A percentile compares a stretch with the other conserved stretches of the same genome.
These are phyloP conservation scores for Axea sp. DNA, from an alignment of 2,888 invertebrate genomes.

Conservation along the genomic window DNA sequence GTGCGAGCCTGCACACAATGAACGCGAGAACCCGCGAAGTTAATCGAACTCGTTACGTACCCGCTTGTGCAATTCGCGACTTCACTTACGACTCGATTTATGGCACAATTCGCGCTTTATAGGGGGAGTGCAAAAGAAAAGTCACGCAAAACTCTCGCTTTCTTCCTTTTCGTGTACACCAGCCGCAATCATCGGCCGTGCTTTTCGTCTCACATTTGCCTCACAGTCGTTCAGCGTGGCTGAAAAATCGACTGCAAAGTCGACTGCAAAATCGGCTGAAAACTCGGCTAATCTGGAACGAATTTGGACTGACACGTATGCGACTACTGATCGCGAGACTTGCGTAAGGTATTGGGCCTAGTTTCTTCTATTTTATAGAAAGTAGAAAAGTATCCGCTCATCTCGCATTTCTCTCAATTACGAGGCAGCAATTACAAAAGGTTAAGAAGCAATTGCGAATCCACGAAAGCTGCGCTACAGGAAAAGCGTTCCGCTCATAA, in stretches of 20 bases:
- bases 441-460: conserved; percentile 44
- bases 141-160: background rate
- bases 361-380: conserved; percentile 59
- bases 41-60: conserved; percentile 40
- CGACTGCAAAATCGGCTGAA: too few relatives aligned
- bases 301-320: too few relatives aligned
- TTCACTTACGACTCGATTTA: conserved; percentile 9
- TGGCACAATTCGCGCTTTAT: conserved; percentile 10
- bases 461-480: conserved; percentile 9
- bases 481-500: conserved; percentile 34
- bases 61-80: conserved; percentile 28
- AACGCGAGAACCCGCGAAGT: conserved; percentile 26
- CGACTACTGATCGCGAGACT: conserved; percentile 23
- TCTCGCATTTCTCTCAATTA: conserved; percentile 63
- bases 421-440: conserved; percentile 61
- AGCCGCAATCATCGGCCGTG: too few relatives aligned
- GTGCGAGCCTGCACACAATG: conserved; percentile 15
- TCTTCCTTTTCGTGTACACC: too few relatives aligned
- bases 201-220: too few relatives aligned
- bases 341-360: conserved; percentile 38
- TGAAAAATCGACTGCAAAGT: too few relatives aligned
- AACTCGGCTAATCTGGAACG: too few relatives aligned
- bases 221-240: too few relatives aligned
- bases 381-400: conserved; percentile 59
- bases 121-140: conserved; percentile 7